Conservation (phyloP, 2,113 vertebrate species). For the Dinomys branickii region DNA sequence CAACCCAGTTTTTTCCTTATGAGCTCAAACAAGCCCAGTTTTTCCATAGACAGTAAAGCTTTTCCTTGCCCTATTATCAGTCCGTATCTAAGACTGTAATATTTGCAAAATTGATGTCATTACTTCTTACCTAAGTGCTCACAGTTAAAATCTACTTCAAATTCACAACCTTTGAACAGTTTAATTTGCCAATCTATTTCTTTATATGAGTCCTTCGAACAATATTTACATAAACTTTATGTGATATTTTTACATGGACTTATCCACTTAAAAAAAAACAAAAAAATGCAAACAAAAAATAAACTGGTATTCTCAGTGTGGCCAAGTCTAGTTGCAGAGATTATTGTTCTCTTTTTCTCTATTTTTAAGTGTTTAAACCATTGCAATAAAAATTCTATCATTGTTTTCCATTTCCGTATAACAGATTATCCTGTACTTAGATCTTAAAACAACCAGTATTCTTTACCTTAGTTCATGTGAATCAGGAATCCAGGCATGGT, state of each 20-base stretch:
- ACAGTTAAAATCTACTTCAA: not conserved
- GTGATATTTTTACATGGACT: not conserved
- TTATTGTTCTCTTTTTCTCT: not conserved
- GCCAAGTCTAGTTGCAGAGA: not conserved
- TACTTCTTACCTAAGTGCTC: not conserved
- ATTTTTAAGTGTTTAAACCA: not conserved
- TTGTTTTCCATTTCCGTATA: not conserved
- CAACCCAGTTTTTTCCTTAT: not conserved
- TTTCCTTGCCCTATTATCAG: not conserved
- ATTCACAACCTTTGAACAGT: not conserved
- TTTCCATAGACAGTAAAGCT: not conserved
- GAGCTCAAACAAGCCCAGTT: not conserved
- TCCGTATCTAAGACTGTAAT: not conserved
- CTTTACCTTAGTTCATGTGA: not conserved
- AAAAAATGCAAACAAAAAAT: too few species aligned
- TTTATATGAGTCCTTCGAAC: not conserved
- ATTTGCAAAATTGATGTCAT: conserved; percentile 19
- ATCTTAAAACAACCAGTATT: not conserved
- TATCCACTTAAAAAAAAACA: not conserved
- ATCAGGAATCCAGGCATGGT: not conserved
- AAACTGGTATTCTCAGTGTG: not conserved
- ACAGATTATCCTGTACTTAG: not conserved
- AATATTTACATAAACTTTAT: conserved; percentile 13
- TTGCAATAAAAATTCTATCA: not conserved
- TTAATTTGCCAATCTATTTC: not conserved